phyloP scores from a whole-genome alignment of 1,140 invertebrate species.

The Cecropterus lyciades region DNA sequence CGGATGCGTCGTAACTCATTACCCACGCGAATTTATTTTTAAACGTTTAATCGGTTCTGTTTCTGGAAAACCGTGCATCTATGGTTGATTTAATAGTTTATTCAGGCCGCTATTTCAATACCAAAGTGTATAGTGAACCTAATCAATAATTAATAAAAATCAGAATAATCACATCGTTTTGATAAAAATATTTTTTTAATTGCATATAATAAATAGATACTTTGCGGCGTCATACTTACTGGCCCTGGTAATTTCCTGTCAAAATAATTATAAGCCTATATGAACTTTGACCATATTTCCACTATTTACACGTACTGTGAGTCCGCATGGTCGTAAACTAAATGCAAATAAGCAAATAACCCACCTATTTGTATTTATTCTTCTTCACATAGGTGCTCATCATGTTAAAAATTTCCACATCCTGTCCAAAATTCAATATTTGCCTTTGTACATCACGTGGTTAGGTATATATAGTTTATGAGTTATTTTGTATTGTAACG shows the following conservation, averaged over 20 bases:
- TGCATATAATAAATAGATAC: too few species aligned
- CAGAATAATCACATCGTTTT: too few species aligned
- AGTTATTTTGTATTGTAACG: neutral
- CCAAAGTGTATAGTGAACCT: too few species aligned
- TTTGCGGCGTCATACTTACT: neutral
- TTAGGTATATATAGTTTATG: neutral
- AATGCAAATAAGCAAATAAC: neutral
- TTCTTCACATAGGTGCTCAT: neutral
- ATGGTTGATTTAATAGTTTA: too few species aligned
- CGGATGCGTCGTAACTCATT: too few species aligned
- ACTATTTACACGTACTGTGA: neutral
- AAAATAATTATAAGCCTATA: neutral
- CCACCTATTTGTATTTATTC: neutral
- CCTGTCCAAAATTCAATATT: conserved; percentile 8
- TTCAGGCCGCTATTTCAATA: too few species aligned
- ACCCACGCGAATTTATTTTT: too few species aligned
- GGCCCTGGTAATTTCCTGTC: conserved; percentile 7
- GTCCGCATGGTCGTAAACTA: neutral
- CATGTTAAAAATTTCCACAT: conserved; percentile 8
- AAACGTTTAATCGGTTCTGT: too few species aligned
- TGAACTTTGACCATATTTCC: conserved; percentile 1
- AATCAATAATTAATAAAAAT: too few species aligned
- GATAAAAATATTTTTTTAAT: too few species aligned
- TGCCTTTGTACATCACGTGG: neutral
- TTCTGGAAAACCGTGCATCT: too few species aligned